A percentile compares a stretch with the other conserved stretches of the same genome.
phyloP scores from a whole-genome alignment of 2,113 vertebrate species.

The Ochotona princeps region DNA sequence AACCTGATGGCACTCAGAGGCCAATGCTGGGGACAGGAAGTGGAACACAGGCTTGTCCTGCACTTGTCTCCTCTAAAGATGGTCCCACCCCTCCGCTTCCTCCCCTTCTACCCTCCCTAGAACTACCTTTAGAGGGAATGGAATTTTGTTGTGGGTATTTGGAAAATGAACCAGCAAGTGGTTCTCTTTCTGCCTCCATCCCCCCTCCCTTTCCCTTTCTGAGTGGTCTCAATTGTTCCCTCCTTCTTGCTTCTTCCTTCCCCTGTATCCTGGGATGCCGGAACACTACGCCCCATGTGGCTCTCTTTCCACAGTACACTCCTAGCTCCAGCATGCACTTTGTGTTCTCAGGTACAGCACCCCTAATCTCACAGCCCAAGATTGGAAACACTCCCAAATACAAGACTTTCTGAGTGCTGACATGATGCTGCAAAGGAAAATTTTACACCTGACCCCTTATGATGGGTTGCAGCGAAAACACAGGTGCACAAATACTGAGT shows the following conservation, averaged over 20 bases:
- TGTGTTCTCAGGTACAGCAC: background rate
- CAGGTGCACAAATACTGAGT: background rate
- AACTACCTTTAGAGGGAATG: background rate
- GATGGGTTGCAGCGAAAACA: background rate
- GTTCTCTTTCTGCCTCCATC: too few relatives aligned
- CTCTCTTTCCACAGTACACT: background rate
- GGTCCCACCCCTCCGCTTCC: background rate
- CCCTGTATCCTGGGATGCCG: background rate
- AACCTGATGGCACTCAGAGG: background rate
- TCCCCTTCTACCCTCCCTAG: background rate
- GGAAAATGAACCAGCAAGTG: too few relatives aligned
- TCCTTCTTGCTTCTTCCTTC: background rate
- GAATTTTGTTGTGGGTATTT: background rate
- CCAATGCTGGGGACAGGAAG: background rate
- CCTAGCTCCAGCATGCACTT: background rate
- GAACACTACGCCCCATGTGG: background rate
- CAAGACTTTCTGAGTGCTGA: background rate
- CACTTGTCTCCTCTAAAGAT: background rate
- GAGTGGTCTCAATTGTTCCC: background rate
- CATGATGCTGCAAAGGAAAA: background rate
- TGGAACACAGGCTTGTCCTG: background rate
- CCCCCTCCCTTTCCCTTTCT: too few relatives aligned
- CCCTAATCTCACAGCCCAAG: background rate
- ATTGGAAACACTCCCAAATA: background rate
- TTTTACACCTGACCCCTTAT: background rate